Conservation (phyloP, 2,113 vertebrate genomes). For the Oryzias celebensis region DNA sequence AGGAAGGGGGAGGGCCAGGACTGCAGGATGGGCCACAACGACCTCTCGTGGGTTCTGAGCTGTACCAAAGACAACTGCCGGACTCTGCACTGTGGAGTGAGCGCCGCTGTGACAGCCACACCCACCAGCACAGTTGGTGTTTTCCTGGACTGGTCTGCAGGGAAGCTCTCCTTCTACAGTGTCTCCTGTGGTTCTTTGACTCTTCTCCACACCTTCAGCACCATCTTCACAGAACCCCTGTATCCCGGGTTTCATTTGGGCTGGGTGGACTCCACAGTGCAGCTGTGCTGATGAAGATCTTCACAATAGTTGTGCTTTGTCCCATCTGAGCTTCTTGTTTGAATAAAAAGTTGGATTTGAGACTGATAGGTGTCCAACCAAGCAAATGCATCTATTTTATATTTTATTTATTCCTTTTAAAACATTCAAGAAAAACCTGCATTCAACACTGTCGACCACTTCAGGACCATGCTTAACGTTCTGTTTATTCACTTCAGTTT, state of each 20-base stretch:
- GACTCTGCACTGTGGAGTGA: slow-evolving; percentile 15
- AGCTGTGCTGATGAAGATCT: slow-evolving; percentile 27
- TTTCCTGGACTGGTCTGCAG: slow-evolving; percentile 54
- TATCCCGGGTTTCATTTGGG: slow-evolving; percentile 53
- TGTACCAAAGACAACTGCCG: slow-evolving; percentile 43
- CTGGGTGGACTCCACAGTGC: slow-evolving; percentile 50
- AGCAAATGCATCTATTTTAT: too few relatives aligned
- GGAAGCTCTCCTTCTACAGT: slow-evolving; percentile 53
- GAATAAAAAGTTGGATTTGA: too few relatives aligned
- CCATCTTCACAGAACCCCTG: slow-evolving; percentile 55
- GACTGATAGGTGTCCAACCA: too few relatives aligned
- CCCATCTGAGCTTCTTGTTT: background rate
- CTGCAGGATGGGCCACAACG: slow-evolving; percentile 56
- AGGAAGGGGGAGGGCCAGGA: slow-evolving; percentile 55
- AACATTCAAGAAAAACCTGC: background rate
- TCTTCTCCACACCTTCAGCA: slow-evolving; percentile 49
- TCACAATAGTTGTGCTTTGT: background rate
- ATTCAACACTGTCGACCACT: background rate
- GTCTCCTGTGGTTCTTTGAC: slow-evolving; percentile 17
- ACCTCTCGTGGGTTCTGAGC: slow-evolving; percentile 59
- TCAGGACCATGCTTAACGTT: too few relatives aligned
- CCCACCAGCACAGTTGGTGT: slow-evolving; percentile 45
- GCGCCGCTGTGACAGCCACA: background rate
- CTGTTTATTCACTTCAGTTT: too few relatives aligned
- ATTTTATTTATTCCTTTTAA: background rate